Percentiles rank a stretch among this genome's conserved stretches.
phyloP scores from a whole-genome alignment of 2,888 invertebrate genomes.

The Hypselothyrea guttata region DNA sequence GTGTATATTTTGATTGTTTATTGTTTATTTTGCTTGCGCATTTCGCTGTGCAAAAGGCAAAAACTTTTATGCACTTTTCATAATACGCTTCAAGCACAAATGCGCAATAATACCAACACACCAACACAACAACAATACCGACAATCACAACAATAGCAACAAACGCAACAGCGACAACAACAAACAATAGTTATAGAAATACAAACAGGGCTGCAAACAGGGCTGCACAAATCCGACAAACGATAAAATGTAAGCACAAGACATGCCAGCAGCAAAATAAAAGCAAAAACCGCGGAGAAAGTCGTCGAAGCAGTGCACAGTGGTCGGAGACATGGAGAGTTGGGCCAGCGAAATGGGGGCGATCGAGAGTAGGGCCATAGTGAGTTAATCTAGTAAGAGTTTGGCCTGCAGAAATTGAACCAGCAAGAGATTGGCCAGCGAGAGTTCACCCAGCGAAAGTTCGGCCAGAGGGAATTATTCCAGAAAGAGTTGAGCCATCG shows the following conservation, averaged over 20 bases:
- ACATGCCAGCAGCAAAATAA: constrained; percentile 25
- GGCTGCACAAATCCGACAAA: constrained; percentile 41
- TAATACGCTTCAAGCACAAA: constrained; percentile 72
- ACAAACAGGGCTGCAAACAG: no score
- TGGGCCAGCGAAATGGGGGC: no score
- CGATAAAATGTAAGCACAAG: constrained; percentile 48
- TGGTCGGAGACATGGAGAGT: background rate
- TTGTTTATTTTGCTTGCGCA: constrained; percentile 53
- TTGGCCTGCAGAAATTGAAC: no score
- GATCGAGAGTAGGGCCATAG: no score
- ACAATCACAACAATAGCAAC: constrained; percentile 13
- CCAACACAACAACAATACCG: constrained; percentile 34
- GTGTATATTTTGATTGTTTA: background rate
- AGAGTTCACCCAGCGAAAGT: no score
- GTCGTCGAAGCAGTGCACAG: background rate
- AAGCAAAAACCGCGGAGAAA: background rate
- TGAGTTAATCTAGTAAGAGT: no score
- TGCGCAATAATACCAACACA: constrained; percentile 64
- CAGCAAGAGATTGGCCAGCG: no score
- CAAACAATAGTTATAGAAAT: constrained; percentile 37
- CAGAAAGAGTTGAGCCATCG: no score
- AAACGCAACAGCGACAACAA: constrained; percentile 41
- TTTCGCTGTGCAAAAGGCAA: constrained; percentile 58
- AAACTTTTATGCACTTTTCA: constrained; percentile 68
- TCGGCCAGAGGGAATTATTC: no score